Percentiles rank a stretch among this genome's conserved stretches.
phyloP scores from a whole-genome alignment of 2,797 vertebrate species.

The Chelmon rostratus region DNA sequence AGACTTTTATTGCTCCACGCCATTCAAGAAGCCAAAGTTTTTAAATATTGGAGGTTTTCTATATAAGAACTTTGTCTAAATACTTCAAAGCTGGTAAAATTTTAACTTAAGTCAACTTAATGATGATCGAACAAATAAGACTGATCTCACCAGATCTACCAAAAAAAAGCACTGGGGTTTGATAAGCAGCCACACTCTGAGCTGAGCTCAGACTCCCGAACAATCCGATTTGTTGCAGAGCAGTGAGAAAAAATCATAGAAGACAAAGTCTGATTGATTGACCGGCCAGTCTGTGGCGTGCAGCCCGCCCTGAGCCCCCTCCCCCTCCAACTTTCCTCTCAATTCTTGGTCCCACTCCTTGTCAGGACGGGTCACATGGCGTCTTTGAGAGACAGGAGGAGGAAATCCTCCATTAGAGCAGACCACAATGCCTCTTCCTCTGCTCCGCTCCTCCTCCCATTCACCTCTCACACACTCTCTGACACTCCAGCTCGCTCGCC shows the following conservation, averaged over 20 bases:
- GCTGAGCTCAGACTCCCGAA: not conserved
- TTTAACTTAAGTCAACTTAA: not conserved
- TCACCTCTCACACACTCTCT: slow-evolving; percentile 64
- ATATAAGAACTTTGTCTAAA: not conserved
- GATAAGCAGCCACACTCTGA: not conserved
- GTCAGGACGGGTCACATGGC: slow-evolving; percentile 66
- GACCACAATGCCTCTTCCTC: slow-evolving; percentile 79
- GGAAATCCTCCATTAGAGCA: slow-evolving; percentile 81
- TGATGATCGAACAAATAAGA: not conserved
- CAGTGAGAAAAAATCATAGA: slow-evolving; percentile 31
- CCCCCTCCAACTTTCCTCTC: slow-evolving; percentile 50
- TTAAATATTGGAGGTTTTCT: not conserved
- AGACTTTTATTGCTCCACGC: not conserved
- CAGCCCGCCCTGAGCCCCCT: slow-evolving; percentile 16
- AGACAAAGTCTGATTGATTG: slow-evolving; percentile 54
- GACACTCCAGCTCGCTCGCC: slow-evolving; percentile 41
- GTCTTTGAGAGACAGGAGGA: slow-evolving; percentile 72
- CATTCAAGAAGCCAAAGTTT: not conserved
- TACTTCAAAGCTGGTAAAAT: not conserved
- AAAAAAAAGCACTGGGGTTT: not conserved
- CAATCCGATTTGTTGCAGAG: slow-evolving; percentile 5
- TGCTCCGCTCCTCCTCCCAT: slow-evolving; percentile 69
- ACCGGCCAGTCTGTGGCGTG: slow-evolving; percentile 47
- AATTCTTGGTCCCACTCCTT: slow-evolving; percentile 36
- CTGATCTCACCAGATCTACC: not conserved